Evolutionary conservation across 1,140 invertebrate genomes (phyloP), one percentile per base, ranked within the genome.

Genomic region (Metopolophium dirhodum): DNA sequence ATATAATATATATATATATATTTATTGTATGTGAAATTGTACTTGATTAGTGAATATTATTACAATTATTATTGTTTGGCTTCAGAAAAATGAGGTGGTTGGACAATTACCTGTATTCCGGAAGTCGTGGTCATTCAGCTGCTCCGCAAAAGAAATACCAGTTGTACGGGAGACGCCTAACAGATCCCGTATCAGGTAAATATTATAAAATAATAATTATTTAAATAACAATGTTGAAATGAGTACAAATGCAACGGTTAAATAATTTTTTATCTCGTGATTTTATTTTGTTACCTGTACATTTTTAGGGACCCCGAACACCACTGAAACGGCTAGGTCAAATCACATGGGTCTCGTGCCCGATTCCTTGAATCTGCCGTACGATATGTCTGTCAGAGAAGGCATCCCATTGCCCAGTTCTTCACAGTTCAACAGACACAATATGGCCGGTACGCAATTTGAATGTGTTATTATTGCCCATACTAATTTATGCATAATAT

Each of bases 141-240:
- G 96, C 98, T n/a, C 97, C 98, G 2, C 98, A 98, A 95, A 98
- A 98, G 95, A 98, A 98, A 95, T 98, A 98, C 95, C 98, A 98
- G 94, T 97, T 98, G 96, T 98, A 98, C 95, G 98, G 98, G 26
- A 98, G 98, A 95, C 95, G 98, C 94, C 97, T 97, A 95, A 97
- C 97, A 8, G 91, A 93, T 57, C 26, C 91, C 18, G 49, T 83
- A 26, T 35, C 77, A 54, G 82, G 91, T 93, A 54, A 8, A 49
- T 51, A 49, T 86, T 85, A 85, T 83, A 83, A 18, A 37, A 35
- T 83, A 41, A 26, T 23, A 6, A 83, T 83, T 83, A 37, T 83
- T 83, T 22, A 83, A 41, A 3, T 9, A 26, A 61, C 57, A 61
- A 30, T 83, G 7, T 9, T 37, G 37, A 83, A 23, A 83, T 41